Evolutionary conservation across 2,797 vertebrate species (phyloP).

Genomic region (Rhinichthys osculus): DNA sequence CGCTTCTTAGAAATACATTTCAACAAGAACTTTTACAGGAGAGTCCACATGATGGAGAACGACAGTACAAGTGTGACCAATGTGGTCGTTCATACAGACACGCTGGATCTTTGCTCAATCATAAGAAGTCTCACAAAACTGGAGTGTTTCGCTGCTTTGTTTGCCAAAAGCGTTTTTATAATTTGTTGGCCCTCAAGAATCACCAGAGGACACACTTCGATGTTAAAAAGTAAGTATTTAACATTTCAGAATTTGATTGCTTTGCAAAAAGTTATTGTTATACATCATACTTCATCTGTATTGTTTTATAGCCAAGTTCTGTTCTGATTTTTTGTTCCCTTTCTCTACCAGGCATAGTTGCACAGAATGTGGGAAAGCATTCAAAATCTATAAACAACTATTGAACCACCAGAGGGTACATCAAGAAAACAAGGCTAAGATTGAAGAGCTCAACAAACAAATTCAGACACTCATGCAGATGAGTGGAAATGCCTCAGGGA

Average conservation of each 20-base stretch:
- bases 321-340: not conserved
- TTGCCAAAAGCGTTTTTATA: constrained; percentile 92
- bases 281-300: not conserved
- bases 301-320: constrained; percentile 16
- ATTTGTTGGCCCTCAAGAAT: constrained; percentile 92
- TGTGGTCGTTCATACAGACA: constrained; percentile 91
- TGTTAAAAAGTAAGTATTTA: constrained; percentile 81
- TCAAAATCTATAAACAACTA: constrained; percentile 88
- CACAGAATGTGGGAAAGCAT: constrained; percentile 87
- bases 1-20: constrained; percentile 34
- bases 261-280: not conserved
- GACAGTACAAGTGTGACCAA: constrained; percentile 85
- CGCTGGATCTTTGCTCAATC: constrained; percentile 89
- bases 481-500: constrained; percentile 71
- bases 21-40: constrained; percentile 58
- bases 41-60: constrained; percentile 58
- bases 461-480: constrained; percentile 83
- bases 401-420: constrained; percentile 89
- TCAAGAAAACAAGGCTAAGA: constrained; percentile 82
- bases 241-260: not conserved
- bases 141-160: constrained; percentile 89
- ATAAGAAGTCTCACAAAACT: constrained; percentile 92
- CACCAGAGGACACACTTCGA: constrained; percentile 92
- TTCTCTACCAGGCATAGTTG: constrained; percentile 74
- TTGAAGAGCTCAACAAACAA: constrained; percentile 81